phyloP scores from a whole-genome alignment of 2,888 invertebrate genomes.

The Acleris sparsana region DNA sequence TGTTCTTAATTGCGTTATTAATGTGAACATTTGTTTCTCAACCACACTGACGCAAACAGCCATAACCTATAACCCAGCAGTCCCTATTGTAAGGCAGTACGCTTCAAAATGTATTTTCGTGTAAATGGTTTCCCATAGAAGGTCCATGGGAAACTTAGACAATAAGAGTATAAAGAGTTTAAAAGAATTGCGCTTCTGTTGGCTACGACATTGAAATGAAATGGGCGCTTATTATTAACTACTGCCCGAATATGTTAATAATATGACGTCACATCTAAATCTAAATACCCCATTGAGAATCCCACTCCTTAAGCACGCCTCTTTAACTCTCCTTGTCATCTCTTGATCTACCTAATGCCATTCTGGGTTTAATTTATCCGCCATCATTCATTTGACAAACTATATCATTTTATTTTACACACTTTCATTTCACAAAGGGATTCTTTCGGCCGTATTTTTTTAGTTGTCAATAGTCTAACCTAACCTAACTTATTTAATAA shows the following conservation, averaged over 20 bases:
- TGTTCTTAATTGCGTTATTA: constrained; percentile 9
- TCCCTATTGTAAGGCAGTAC: neutral
- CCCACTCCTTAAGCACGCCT: too few species aligned
- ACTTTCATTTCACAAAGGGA: too few species aligned
- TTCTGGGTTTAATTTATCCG: too few species aligned
- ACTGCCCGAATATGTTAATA: neutral
- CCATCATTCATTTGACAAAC: too few species aligned
- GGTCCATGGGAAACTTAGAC: constrained; percentile 18
- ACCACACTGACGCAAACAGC: constrained; percentile 1
- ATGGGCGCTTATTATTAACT: neutral
- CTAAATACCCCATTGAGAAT: too few species aligned
- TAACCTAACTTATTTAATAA: too few species aligned
- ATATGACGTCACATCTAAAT: too few species aligned
- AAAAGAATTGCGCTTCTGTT: constrained; percentile 21
- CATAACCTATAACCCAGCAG: neutral
- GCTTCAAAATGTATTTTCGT: constrained; percentile 1
- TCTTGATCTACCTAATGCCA: too few species aligned
- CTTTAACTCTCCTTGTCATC: too few species aligned
- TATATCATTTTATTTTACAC: too few species aligned
- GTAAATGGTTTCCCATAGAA: constrained; percentile 12
- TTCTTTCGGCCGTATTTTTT: too few species aligned
- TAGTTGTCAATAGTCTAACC: too few species aligned
- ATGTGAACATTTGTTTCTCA: constrained; percentile 20
- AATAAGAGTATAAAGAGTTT: constrained; percentile 5
- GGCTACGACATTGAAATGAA: neutral